These are phyloP conservation scores for Linnaemya vulpina DNA, from an alignment of 2,888 invertebrate genomes.

Conservation along the genomic window DNA sequence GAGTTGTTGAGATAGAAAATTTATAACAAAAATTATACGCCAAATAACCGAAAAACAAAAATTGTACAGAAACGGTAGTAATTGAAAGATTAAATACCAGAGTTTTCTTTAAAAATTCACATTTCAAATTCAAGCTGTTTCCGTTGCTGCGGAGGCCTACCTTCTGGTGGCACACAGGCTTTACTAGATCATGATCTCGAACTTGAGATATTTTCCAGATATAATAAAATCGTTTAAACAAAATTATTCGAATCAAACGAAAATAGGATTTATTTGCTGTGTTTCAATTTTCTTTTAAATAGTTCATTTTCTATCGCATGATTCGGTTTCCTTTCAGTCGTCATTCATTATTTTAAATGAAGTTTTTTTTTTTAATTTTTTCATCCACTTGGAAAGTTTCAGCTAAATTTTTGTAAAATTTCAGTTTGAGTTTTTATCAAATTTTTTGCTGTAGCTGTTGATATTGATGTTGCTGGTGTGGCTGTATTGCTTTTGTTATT, in stretches of 20 bases:
- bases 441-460: constrained; percentile 71
- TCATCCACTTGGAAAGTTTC: constrained; percentile 62
- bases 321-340: constrained; percentile 22
- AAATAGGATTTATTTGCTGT: not conserved
- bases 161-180: not conserved
- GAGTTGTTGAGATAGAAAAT: not conserved
- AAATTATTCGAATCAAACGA: not conserved
- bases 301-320: constrained; percentile 11
- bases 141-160: not conserved
- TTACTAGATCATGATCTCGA: not conserved
- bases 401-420: constrained; percentile 67
- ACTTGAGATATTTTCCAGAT: not conserved
- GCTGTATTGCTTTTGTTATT: constrained; percentile 66
- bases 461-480: constrained; percentile 71
- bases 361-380: not conserved
- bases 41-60: constrained; percentile 24
- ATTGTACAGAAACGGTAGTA: constrained; percentile 54
- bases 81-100: constrained; percentile 59
- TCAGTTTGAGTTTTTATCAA: constrained; percentile 72
- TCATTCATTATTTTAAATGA: not conserved
- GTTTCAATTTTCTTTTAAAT: too few relatives aligned
- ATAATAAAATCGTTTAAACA: not conserved
- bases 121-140: not conserved
- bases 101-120: constrained; percentile 44
- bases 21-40: not conserved